Evolutionary conservation across 2,888 invertebrate species (phyloP).

Genomic region (Neoaliturus tenellus): DNA sequence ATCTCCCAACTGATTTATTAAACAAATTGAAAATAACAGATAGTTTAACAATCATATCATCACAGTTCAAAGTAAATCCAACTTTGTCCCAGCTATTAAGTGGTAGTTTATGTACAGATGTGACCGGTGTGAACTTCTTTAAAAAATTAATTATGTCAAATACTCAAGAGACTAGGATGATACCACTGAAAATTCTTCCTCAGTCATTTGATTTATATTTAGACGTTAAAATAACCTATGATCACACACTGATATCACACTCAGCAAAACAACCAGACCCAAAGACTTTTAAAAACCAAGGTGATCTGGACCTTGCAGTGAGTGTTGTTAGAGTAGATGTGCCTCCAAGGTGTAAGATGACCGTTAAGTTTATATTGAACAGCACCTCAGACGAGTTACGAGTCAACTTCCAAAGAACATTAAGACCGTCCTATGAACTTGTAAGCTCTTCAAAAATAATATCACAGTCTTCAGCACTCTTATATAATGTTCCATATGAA

Average conservation of each 20-base stretch:
- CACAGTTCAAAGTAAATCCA: not conserved
- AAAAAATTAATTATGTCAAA: not conserved
- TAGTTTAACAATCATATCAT: not conserved
- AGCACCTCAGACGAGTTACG: not conserved
- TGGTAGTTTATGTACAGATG: not conserved
- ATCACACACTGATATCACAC: not conserved
- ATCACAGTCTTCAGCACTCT: not conserved
- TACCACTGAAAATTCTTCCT: not conserved
- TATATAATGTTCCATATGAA: not conserved
- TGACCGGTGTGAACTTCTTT: not conserved
- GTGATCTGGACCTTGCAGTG: not conserved
- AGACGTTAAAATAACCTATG: not conserved
- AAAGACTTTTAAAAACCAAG: not conserved
- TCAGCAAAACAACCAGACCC: not conserved
- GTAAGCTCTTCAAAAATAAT: not conserved
- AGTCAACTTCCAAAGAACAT: not conserved
- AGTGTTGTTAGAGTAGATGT: constrained; percentile 6
- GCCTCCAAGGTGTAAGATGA: not conserved
- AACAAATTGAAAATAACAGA: not conserved
- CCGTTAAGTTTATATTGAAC: not conserved
- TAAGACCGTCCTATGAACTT: not conserved
- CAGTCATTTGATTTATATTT: not conserved
- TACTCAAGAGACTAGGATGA: not conserved
- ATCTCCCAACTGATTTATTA: not conserved
- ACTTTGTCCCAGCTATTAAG: not conserved